Evolutionary conservation across 2,888 invertebrate genomes (phyloP), one percentile per base, ranked within the genome.

Genomic region (Leptinotarsa peninsularis): DNA sequence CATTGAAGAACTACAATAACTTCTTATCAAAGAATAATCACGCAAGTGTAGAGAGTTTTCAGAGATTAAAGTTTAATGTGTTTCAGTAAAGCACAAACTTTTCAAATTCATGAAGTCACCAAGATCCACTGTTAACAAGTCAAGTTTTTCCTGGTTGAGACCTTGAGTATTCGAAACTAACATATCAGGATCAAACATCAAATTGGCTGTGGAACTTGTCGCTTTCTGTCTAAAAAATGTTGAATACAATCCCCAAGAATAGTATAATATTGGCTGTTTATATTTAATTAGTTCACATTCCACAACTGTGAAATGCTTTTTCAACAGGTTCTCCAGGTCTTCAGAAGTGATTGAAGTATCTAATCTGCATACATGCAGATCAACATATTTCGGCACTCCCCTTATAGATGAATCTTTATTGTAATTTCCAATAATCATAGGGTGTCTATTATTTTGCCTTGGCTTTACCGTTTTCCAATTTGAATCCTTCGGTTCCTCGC

Each of bases 101-200:
- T 27, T 27, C 27, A 27, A 4, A 27, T 27, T 27, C 27, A 27
- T 27, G 27, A 27, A 27, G 27, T 27, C 27, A 27, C 27, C 3
- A 27, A 27, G 2, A 27, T 27, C 27, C 27, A 27, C 3, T 27
- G 27, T 3, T 27, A 27, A 27, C 27, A 2, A 27, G 3, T 27
- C 27, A 27, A 27, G 27, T 27, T 27, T 27, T 2, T 27, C 27
- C 27, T 27, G 27, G 27, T 27, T 27, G 27, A 67, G 49, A 21
- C 21, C 21, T 21, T 21, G n/a, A n/a, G n/a, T n/a, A n/a, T n/a
- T n/a, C n/a, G n/a, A n/a, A n/a, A n/a, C 67, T 67, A 67, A 23
- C 50, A 67, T 67, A 67, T 67, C 67, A 52, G 67, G 67, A 67
- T 67, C 67, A 67, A 67, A 67, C 67, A 67, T 67, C 67, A 67